Evolutionary conservation across 2,797 vertebrate species (phyloP), one percentile per base, ranked within the genome.

Genomic region (Prionace glauca): DNA sequence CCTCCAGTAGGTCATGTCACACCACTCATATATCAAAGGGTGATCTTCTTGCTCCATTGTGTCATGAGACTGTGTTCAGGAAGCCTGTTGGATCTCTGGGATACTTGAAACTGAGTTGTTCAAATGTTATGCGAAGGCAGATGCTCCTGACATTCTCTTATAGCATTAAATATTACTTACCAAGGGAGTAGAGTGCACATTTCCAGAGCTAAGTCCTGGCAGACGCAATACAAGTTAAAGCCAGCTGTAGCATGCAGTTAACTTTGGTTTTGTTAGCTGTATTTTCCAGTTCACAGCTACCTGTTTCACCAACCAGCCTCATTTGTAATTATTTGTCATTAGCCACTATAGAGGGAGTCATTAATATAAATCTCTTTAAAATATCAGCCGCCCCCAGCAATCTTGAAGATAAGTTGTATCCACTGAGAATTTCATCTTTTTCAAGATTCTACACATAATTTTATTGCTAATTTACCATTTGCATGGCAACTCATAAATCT

Each of bases 241-340:
- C 12, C 90, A 45, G 18, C 36, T 69, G 62, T 10, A 69, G 22
- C n/a, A n/a, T 41, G 8, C 65, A 92, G 20, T 69, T 69, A 41
- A 41, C n/a, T 36, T 69, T 69, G 3, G n/a, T 67, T 24, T 92
- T 69, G 65, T 12, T 69, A 65, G n/a, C n/a, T 69, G 65, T 26
- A 41, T 2, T 69, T 69, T 69, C n/a, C 65, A 92, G 22, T 69
- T n/a, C 22, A 36, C 16, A 65, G 88, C 88, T n/a, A 91, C 18
- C 60, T 36, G 88, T 92, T 36, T 84, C 36, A 84, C 11, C 62
- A 3, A 84, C 79, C 36, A 84, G 62, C 90, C 90, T 92, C n/a
- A 92, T n/a, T 92, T 92, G n/a, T 92, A 92, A 92, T 92, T 90
- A 26, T 60, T 88, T 60, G 29, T 90, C n/a, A 62, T 41, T 18